Conservation (phyloP, 2,888 invertebrate species). For the Drosophila stalkeri region DNA sequence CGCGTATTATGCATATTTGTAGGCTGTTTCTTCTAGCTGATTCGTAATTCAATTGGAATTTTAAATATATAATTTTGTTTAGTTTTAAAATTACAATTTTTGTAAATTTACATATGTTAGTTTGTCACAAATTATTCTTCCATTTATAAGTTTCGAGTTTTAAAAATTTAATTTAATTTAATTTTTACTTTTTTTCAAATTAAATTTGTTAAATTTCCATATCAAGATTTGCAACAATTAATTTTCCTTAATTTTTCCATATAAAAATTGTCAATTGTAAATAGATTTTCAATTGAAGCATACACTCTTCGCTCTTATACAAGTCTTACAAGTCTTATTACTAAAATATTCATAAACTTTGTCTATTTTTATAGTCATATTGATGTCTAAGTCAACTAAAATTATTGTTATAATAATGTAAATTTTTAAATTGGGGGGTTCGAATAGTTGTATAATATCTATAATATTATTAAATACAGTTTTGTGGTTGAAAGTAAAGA, state of each 20-base stretch:
- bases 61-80: not conserved
- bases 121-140: not conserved
- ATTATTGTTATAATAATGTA: not conserved
- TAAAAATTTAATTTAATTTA: not conserved
- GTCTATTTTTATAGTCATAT: slow-evolving; percentile 4
- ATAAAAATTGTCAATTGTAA: not conserved
- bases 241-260: not conserved
- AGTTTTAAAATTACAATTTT: not conserved
- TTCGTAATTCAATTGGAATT: not conserved
- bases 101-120: not conserved
- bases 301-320: not conserved
- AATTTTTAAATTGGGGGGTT: not conserved
- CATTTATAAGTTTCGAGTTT: too few species aligned
- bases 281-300: not conserved
- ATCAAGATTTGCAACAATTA: not conserved
- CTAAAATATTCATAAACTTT: not conserved
- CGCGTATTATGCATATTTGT: slow-evolving; percentile 21
- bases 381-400: not conserved
- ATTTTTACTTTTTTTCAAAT: not conserved
- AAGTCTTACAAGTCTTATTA: not conserved
- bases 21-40: slow-evolving; percentile 17
- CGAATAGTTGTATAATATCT: not conserved
- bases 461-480: not conserved
- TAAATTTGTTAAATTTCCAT: not conserved
- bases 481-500: not conserved